Conservation (phyloP, 2,888 invertebrate species). For the Saturnia pavonia region DNA sequence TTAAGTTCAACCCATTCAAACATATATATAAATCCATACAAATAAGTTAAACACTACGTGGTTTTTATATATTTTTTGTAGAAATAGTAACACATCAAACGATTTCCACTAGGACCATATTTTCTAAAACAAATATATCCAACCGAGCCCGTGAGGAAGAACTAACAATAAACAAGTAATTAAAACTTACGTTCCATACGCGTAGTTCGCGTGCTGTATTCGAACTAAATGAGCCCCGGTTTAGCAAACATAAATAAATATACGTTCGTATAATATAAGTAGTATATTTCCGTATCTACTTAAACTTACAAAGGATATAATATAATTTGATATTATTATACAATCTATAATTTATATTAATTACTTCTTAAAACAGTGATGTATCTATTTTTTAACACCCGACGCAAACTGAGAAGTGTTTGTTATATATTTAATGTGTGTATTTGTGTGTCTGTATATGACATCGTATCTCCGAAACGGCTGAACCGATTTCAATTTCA, state of each 20-base stretch:
- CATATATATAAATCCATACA: no score
- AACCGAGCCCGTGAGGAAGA: slow-evolving; percentile 42
- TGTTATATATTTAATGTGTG: no score
- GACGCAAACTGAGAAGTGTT: no score
- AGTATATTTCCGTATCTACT: neutral
- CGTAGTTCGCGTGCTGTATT: slow-evolving; percentile 57
- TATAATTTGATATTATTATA: neutral
- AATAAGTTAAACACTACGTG: no score
- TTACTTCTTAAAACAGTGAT: neutral
- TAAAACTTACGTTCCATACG: slow-evolving; percentile 63
- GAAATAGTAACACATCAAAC: neutral
- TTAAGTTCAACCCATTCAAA: neutral
- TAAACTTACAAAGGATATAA: neutral
- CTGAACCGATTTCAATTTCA: no score
- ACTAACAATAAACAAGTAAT: slow-evolving; percentile 58
- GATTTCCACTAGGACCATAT: slow-evolving; percentile 23
- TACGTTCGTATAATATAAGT: slow-evolving; percentile 25
- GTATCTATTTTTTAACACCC: no score
- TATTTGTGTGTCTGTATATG: no score
- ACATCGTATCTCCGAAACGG: no score
- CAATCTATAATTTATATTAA: no score
- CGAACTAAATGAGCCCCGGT: slow-evolving; percentile 52
- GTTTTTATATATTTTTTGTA: neutral
- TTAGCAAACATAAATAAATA: slow-evolving; percentile 56
- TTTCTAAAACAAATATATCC: slow-evolving; percentile 32